phyloP scores from a whole-genome alignment of 37 sponge, comb jelly and placozoan species.

The Spongilla lacustris region DNA sequence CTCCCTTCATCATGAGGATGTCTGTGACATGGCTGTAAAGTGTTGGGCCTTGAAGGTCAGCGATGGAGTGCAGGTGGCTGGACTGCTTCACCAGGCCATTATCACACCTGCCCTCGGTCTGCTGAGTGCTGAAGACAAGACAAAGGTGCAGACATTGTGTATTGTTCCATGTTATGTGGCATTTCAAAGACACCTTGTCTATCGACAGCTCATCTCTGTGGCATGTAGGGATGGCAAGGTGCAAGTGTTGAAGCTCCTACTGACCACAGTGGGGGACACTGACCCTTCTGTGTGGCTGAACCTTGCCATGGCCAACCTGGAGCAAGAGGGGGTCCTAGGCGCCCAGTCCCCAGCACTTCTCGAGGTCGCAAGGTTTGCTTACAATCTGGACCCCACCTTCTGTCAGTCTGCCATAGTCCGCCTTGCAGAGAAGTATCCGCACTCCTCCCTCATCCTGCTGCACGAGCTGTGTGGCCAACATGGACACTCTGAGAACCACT shows the following conservation, averaged over 20 bases:
- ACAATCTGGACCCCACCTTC: constrained; percentile 29
- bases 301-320: constrained; percentile 25
- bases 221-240: constrained; percentile 51
- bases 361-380: constrained; percentile 16
- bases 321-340: not conserved
- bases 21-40: not conserved
- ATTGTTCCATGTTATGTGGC: not conserved
- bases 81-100: not conserved
- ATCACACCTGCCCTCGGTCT: not conserved
- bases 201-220: constrained; percentile 20
- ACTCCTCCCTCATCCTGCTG: constrained; percentile 30
- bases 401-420: constrained; percentile 25
- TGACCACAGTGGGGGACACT: constrained; percentile 10
- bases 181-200: not conserved
- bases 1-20: not conserved
- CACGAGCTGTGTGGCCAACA: constrained; percentile 14
- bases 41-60: not conserved
- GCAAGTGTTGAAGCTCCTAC: constrained; percentile 48
- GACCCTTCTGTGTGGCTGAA: constrained; percentile 16
- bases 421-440: constrained; percentile 13
- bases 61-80: not conserved
- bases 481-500: constrained; percentile 9
- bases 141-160: not conserved
- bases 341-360: not conserved
- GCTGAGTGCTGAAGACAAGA: not conserved